phyloP scores from a whole-genome alignment of 2,113 vertebrate species.

The Microcebus murinus region DNA sequence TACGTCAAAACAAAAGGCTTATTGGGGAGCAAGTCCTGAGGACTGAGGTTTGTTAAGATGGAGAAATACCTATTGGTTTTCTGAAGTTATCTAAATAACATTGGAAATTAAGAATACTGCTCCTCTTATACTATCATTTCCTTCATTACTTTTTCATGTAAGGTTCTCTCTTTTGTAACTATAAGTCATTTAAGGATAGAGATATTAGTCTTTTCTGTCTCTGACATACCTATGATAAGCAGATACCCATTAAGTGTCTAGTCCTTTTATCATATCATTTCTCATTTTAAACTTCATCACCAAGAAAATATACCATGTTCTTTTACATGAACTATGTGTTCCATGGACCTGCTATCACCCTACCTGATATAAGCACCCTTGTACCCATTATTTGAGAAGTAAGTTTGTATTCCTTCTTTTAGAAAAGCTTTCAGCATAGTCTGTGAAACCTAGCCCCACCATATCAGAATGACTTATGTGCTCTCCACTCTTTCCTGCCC shows the following conservation, averaged over 20 bases:
- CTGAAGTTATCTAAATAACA: neutral
- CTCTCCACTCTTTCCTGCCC: neutral
- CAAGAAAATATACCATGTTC: neutral
- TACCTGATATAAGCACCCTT: neutral
- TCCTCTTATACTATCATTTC: neutral
- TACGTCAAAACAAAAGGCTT: neutral
- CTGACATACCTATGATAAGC: neutral
- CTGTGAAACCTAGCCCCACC: neutral
- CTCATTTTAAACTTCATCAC: neutral
- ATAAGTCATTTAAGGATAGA: neutral
- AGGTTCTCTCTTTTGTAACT: neutral
- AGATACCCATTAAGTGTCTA: neutral
- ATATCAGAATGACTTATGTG: neutral
- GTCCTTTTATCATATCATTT: neutral
- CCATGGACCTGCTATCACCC: neutral
- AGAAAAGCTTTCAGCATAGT: neutral
- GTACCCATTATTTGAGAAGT: neutral
- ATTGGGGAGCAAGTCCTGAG: neutral
- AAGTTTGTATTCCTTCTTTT: neutral
- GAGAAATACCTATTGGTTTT: neutral
- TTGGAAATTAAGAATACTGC: neutral
- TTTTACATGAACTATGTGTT: neutral
- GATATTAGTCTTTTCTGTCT: neutral
- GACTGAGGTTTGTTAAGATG: neutral
- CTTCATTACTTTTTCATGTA: neutral